A percentile compares a stretch with the other conserved stretches of the same genome.
Evolutionary conservation across 2,113 vertebrate genomes (phyloP).

Genomic region (Donacobius atricapilla): DNA sequence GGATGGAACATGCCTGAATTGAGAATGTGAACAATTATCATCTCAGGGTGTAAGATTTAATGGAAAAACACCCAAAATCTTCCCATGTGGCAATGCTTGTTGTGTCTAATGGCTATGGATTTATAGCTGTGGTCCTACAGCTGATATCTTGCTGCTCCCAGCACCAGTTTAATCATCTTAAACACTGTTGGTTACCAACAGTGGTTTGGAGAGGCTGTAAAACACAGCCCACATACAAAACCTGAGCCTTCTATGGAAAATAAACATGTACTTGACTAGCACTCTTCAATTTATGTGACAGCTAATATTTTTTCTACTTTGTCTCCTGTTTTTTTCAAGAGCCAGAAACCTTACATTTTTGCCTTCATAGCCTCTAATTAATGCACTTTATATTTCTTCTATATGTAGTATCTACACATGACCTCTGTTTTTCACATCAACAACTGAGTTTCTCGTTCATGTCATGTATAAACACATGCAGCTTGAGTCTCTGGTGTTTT

Average conservation of each 20-base stretch:
- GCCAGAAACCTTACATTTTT: neutral
- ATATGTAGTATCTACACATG: neutral
- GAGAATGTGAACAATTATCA: neutral
- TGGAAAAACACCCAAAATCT: neutral
- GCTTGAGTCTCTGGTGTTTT: neutral
- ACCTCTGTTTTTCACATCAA: neutral
- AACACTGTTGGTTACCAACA: neutral
- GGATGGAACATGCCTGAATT: neutral
- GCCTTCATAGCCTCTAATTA: neutral
- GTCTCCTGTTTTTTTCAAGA: neutral
- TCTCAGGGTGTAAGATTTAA: neutral
- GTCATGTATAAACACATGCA: neutral
- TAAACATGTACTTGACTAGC: neutral
- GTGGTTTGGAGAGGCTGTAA: neutral
- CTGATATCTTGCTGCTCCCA: neutral
- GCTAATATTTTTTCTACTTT: neutral
- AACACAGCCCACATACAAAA: neutral
- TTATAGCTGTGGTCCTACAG: neutral
- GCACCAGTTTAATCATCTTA: neutral
- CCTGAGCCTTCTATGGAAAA: neutral
- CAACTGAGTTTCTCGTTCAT: neutral
- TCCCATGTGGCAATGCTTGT: neutral
- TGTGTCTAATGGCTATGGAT: neutral
- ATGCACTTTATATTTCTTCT: neutral
- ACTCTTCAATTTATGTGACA: neutral